These are phyloP conservation scores for Aldabrachelys gigantea DNA, from an alignment of 2,113 vertebrate genomes.

Conservation along the genomic window DNA sequence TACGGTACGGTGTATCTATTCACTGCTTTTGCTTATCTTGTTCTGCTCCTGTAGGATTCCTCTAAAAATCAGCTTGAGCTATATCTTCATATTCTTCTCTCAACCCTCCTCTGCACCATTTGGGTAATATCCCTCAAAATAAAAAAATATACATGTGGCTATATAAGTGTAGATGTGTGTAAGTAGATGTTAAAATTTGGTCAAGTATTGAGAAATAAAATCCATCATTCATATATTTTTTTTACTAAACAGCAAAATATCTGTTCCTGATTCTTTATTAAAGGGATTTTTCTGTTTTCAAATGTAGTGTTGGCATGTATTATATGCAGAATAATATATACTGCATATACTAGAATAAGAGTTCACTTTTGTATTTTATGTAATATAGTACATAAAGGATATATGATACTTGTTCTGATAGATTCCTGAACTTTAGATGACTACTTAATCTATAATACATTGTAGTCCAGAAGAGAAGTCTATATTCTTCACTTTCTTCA, in stretches of 20 bases:
- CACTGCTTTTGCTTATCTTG: neutral
- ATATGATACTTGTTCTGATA: neutral
- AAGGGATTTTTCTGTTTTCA: neutral
- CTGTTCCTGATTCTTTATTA: neutral
- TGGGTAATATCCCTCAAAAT: neutral
- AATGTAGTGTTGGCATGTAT: neutral
- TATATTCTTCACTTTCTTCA: neutral
- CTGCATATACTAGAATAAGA: neutral
- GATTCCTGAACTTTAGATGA: neutral
- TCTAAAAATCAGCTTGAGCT: neutral
- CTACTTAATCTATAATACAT: neutral
- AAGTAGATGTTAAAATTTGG: neutral
- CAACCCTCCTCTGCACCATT: neutral
- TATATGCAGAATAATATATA: neutral
- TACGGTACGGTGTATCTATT: neutral
- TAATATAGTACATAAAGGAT: neutral
- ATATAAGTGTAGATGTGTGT: neutral
- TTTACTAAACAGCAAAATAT: neutral
- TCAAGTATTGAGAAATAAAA: neutral
- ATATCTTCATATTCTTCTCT: fast-evolving
- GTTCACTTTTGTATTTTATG: neutral
- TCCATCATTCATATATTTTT: neutral
- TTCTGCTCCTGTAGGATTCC: neutral
- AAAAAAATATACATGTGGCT: neutral
- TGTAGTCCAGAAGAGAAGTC: neutral